Conservation (phyloP, 2,888 invertebrate genomes). For the Pandemis heparana region DNA sequence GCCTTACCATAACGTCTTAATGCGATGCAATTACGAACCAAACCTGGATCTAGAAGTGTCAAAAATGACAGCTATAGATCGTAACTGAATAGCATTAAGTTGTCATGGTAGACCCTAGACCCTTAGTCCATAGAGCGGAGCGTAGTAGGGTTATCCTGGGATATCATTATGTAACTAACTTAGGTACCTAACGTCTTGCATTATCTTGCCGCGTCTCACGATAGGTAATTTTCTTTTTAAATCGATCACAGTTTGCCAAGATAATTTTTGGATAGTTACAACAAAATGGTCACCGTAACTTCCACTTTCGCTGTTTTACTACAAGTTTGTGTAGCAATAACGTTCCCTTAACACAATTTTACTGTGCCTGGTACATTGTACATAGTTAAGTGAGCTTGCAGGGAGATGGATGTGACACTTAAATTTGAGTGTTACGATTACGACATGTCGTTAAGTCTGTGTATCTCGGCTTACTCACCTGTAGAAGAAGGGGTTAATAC, state of each 20-base stretch:
- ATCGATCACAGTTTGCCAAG: background rate
- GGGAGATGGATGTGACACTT: slow-evolving; percentile 48
- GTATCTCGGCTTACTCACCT: slow-evolving; percentile 44
- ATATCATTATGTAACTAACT: too few species aligned
- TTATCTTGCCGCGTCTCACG: too few species aligned
- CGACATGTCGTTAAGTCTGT: slow-evolving; percentile 46
- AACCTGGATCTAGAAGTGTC: too few species aligned
- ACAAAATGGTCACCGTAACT: background rate
- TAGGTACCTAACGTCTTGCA: too few species aligned
- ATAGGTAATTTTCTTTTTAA: too few species aligned
- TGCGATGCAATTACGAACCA: too few species aligned
- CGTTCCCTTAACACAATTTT: slow-evolving; percentile 14
- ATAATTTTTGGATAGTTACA: background rate
- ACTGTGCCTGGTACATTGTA: slow-evolving; percentile 18
- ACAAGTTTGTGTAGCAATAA: slow-evolving; percentile 19
- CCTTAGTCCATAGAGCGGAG: too few species aligned
- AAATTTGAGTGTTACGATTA: slow-evolving; percentile 51
- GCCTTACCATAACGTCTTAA: too few species aligned
- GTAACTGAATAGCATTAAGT: too few species aligned
- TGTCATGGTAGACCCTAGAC: too few species aligned
- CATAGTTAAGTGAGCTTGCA: slow-evolving; percentile 35
- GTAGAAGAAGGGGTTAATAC: slow-evolving; percentile 26
- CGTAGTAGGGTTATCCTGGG: too few species aligned
- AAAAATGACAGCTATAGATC: too few species aligned
- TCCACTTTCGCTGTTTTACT: background rate